Evolutionary conservation across 2,888 invertebrate genomes (phyloP).

Genomic region (Clivina fossor): DNA sequence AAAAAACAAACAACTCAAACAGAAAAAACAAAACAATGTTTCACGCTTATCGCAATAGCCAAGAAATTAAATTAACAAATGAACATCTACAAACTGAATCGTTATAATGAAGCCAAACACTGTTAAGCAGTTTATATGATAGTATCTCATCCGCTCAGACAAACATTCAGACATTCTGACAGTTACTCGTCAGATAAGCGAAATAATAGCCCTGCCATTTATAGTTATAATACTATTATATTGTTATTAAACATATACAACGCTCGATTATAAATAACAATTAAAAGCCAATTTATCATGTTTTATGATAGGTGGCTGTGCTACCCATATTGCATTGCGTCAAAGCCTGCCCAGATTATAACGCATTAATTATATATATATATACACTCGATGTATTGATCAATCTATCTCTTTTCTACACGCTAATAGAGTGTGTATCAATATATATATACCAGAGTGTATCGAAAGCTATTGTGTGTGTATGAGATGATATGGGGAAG

Average conservation of each 20-base stretch:
- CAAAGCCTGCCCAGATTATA: constrained; percentile 30
- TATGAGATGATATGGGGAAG: too few relatives aligned
- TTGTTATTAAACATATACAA: constrained; percentile 11
- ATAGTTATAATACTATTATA: constrained; percentile 8
- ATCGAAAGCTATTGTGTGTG: too few relatives aligned
- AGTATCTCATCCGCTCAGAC: not conserved
- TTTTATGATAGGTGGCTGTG: constrained; percentile 28
- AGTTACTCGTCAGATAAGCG: too few relatives aligned
- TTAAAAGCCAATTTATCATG: constrained; percentile 33
- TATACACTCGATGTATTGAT: too few relatives aligned
- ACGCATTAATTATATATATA: constrained; percentile 31
- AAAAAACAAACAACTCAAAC: too few relatives aligned
- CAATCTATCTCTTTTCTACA: too few relatives aligned
- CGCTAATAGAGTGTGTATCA: too few relatives aligned
- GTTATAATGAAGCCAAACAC: not conserved
- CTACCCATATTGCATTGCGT: constrained; percentile 29
- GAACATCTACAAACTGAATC: not conserved
- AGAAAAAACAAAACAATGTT: too few relatives aligned
- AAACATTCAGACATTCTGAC: not conserved
- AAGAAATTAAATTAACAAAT: not conserved
- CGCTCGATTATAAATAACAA: constrained; percentile 29
- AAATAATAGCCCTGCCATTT: constrained; percentile 14
- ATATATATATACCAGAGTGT: too few relatives aligned
- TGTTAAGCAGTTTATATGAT: not conserved
- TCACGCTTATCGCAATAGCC: too few relatives aligned